Evolutionary conservation across 2,113 vertebrate genomes (phyloP).

Genomic region (Rhinogobius similis): DNA sequence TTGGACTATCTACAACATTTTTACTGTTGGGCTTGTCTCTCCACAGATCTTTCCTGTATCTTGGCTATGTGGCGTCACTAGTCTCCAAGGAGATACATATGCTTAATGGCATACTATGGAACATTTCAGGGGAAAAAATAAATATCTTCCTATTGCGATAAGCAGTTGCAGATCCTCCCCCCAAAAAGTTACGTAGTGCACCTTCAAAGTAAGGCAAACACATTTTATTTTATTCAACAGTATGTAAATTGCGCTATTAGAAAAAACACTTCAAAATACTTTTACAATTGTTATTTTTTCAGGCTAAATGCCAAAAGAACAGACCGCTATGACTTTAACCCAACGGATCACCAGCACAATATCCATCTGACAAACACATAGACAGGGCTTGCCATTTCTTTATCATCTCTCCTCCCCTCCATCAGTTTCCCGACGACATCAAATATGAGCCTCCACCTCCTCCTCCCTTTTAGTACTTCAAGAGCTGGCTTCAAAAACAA

Average conservation of each 20-base stretch:
- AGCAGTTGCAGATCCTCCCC: background rate
- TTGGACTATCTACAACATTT: no score
- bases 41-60: no score
- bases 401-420: constrained; percentile 17
- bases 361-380: constrained; percentile 24
- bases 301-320: background rate
- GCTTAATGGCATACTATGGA: no score
- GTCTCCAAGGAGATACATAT: no score
- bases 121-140: background rate
- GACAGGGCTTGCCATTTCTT: constrained; percentile 8
- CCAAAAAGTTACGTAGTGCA: background rate
- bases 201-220: no score
- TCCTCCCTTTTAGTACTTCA: constrained; percentile 33
- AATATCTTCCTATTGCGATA: background rate
- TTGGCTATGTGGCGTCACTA: no score
- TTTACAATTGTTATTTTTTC: no score
- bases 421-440: constrained; percentile 23
- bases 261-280: no score
- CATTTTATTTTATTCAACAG: no score
- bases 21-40: no score
- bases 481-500: constrained; percentile 46
- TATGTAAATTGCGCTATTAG: no score
- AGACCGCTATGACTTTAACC: background rate
- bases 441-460: constrained; percentile 21
- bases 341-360: background rate